Evolutionary conservation across 2,113 vertebrate species (phyloP).

Genomic region (Pseudorectes ferrugineus): DNA sequence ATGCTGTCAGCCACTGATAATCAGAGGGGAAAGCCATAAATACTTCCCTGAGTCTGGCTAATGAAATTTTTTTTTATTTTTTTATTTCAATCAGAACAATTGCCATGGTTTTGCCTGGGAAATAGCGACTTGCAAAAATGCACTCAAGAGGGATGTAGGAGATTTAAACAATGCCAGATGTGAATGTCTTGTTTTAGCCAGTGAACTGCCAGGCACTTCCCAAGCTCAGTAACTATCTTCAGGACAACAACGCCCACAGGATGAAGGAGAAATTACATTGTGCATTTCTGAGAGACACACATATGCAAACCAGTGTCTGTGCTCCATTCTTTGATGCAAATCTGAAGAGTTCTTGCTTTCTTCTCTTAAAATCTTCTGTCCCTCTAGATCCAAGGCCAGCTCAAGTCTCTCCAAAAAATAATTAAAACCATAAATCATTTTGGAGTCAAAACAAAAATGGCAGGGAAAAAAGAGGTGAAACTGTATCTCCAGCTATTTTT

Average conservation of each 20-base stretch:
- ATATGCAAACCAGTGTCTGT: neutral
- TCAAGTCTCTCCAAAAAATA: neutral
- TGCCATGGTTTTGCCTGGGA: neutral
- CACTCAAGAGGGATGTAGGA: neutral
- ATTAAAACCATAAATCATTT: neutral
- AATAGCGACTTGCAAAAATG: neutral
- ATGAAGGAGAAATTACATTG: neutral
- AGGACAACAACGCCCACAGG: conserved; percentile 11
- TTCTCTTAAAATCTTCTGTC: neutral
- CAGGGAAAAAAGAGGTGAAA: neutral
- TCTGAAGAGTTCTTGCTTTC: neutral
- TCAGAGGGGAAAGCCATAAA: neutral
- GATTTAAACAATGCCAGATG: conserved; percentile 12
- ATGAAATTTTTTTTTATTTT: neutral
- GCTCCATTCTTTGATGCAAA: neutral
- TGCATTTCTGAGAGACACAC: neutral
- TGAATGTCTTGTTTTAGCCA: neutral
- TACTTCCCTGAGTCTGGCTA: neutral
- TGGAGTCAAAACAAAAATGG: neutral
- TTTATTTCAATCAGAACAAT: neutral
- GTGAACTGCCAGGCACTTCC: neutral
- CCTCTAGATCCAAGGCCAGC: neutral
- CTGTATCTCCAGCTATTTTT: neutral
- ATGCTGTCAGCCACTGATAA: neutral
- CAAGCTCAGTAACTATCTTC: neutral